Evolutionary conservation across 2,113 vertebrate species (phyloP).

Genomic region (Ailurus styani): DNA sequence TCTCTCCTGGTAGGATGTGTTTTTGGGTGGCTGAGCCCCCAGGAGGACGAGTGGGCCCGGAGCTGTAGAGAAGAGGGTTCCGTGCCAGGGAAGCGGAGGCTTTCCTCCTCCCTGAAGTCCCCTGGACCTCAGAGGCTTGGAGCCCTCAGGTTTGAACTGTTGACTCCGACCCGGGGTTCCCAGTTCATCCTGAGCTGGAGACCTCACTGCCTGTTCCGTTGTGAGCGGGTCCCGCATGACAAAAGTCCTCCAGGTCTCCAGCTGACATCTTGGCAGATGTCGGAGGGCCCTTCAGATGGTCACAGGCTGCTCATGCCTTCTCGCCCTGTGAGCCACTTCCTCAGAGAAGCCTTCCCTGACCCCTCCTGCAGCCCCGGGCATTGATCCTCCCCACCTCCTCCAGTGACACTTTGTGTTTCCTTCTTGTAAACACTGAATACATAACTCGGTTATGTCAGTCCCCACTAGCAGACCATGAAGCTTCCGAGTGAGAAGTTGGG

Average conservation of each 20-base stretch:
- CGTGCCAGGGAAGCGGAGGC: background rate
- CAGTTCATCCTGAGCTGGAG: background rate
- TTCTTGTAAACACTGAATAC: background rate
- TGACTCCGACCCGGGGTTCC: background rate
- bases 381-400: background rate
- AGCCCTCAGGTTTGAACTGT: background rate
- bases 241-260: background rate
- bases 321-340: background rate
- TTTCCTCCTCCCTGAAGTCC: background rate
- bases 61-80: background rate
- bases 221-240: background rate
- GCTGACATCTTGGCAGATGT: accelerated
- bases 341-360: background rate
- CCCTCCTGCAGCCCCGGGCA: background rate
- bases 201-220: background rate
- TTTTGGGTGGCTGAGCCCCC: background rate
- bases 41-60: too few relatives aligned
- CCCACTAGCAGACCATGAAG: background rate
- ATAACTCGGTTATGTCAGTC: background rate
- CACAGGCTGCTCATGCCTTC: background rate
- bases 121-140: background rate
- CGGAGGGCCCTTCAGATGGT: background rate
- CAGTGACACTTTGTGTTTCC: background rate
- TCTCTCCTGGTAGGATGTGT: background rate
- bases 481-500: background rate